Base-by-base conservation (phyloP, 2,113 vertebrate species). In the Cyprinus carpio region DNA sequence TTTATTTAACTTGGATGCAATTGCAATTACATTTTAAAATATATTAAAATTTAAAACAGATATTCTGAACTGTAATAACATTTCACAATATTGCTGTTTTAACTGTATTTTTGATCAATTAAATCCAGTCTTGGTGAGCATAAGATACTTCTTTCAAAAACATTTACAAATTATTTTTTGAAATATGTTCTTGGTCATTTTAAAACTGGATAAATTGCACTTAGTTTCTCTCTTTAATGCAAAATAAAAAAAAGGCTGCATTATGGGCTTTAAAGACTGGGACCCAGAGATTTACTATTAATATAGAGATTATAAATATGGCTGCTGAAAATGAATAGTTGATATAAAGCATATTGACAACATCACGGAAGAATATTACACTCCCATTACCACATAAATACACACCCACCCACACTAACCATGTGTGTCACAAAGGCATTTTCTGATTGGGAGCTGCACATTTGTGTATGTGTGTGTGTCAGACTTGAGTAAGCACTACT, bases 161-260 rank as follows among this genome's bases (percentile, higher is more conserved):
- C 2, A 46, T 67, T 31, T 18, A 29, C 18, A 69, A 58, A 23
- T 58, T 0, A 8, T 18, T 18, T 43, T 46, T 18, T 23, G 6
- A 16, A 49, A 49, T 58, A 64, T 31, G 4, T 29, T 18, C 4
- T 25, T 75, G 43, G 72, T 46, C 6, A 15, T 75, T 75, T 51
- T 40, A n/a, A 10, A 62, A 43, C 37, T 25, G 5, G 13, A 43
- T 74, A n/a, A 11, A 25, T n/a, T 74, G 67, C 85, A 83, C 83
- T 3, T 12, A 1, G 77, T 91, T 29, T 54, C 4, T 78, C 88
- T 82, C 88, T 86, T 81, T 27, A 20, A 80, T 83, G 87, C 86
- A 89, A 89, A 91, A 89, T 85, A 89, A 91, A 93, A 91, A 90
- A 92, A 92, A 90, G 43, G 2, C 62, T 87, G 91, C 89, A 90